These are phyloP conservation scores for Alethe diademata DNA, from an alignment of 2,113 vertebrate genomes.

Conservation along the genomic window DNA sequence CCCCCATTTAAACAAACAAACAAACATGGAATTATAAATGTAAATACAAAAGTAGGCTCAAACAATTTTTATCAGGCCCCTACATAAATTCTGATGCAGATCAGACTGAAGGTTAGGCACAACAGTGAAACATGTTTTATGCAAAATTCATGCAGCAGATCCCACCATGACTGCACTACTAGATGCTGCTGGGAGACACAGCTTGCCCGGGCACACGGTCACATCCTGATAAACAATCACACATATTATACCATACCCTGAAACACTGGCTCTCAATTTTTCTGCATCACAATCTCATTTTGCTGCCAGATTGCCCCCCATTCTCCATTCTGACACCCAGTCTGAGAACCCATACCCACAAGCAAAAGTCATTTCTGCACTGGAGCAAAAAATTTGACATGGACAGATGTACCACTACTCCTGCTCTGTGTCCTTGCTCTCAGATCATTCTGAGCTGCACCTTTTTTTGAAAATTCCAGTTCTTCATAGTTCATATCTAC, in stretches of 20 bases:
- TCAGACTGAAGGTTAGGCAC: neutral
- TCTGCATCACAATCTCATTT: neutral
- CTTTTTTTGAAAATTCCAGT: neutral
- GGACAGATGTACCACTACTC: neutral
- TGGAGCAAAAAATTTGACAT: neutral
- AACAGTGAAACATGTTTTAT: neutral
- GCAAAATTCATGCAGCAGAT: neutral
- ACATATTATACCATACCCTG: neutral
- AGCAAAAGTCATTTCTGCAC: neutral
- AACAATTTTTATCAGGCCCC: neutral
- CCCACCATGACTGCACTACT: neutral
- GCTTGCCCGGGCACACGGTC: fast-evolving
- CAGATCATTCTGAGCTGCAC: neutral
- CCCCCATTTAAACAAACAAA: neutral
- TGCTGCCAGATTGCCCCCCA: neutral
- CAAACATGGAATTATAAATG: neutral
- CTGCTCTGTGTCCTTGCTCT: neutral
- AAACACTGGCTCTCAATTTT: neutral
- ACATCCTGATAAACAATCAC: fast-evolving
- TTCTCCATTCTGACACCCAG: neutral
- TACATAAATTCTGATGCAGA: neutral
- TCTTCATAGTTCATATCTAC: neutral
- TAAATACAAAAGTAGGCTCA: neutral
- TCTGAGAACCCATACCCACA: neutral
- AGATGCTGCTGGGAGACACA: neutral